These are phyloP conservation scores for Zeugodacus cucurbitae DNA, from an alignment of 1,140 invertebrate genomes.

Conservation along the genomic window DNA sequence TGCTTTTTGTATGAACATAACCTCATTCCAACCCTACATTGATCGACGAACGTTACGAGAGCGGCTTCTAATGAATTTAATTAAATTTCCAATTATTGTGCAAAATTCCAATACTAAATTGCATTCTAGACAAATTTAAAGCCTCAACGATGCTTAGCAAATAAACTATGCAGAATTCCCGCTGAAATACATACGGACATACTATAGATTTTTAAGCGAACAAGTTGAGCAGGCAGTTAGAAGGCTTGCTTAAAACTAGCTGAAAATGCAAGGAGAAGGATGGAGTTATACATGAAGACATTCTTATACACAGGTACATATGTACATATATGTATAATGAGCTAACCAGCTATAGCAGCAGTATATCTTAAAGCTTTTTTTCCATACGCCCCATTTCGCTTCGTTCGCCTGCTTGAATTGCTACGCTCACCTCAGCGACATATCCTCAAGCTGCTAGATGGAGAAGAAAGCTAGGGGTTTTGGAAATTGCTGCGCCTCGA, in stretches of 20 bases:
- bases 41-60: background rate
- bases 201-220: too few relatives aligned
- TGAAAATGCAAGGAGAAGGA: background rate
- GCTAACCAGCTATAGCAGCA: background rate
- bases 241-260: background rate
- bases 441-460: background rate
- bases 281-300: background rate
- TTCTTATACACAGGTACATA: background rate
- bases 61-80: background rate
- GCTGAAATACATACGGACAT: background rate
- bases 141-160: background rate
- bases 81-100: slow-evolving; percentile 18
- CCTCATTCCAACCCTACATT: background rate
- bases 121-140: background rate
- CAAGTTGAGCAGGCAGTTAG: background rate
- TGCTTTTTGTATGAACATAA: too few relatives aligned
- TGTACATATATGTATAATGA: background rate
- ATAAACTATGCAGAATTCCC: background rate
- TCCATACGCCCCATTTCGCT: slow-evolving; percentile 4
- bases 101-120: background rate
- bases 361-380: background rate
- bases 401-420: background rate
- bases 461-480: background rate
- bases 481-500: background rate
- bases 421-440: background rate